These are phyloP conservation scores for Spheniscus mendiculus DNA, from an alignment of 2,113 vertebrate genomes.

Conservation along the genomic window DNA sequence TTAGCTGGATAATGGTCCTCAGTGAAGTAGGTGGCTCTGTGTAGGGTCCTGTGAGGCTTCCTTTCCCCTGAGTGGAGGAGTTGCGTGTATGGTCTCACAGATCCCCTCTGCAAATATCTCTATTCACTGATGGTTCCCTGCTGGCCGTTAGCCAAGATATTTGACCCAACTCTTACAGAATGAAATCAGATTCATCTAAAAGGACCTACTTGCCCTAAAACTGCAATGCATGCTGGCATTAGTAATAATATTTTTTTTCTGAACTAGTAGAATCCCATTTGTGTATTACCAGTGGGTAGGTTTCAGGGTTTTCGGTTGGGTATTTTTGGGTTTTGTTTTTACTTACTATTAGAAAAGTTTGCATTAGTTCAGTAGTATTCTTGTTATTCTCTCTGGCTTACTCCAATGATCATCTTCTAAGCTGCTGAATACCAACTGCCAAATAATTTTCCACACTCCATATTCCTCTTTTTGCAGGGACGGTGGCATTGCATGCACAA, in stretches of 20 bases:
- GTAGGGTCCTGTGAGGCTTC: neutral
- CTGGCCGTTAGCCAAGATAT: neutral
- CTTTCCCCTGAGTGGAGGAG: neutral
- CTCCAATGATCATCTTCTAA: neutral
- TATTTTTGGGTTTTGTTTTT: neutral
- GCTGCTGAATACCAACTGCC: neutral
- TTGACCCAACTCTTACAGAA: neutral
- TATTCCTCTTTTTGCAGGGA: neutral
- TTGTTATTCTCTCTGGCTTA: neutral
- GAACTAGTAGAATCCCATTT: neutral
- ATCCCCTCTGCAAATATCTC: neutral
- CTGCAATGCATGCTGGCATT: neutral
- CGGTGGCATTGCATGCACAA: neutral
- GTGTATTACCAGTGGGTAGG: neutral
- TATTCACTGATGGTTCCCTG: neutral
- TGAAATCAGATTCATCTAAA: neutral
- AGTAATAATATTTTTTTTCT: neutral
- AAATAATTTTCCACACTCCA: neutral
- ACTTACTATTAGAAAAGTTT: neutral
- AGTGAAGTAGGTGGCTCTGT: neutral
- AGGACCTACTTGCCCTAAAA: neutral
- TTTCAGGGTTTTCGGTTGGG: rapidly evolving
- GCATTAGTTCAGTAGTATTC: neutral
- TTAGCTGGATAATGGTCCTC: neutral
- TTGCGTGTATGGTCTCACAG: neutral